A percentile compares a stretch with the other conserved stretches of the same genome.
Evolutionary conservation across 2,888 invertebrate genomes (phyloP).

Genomic region (Heliconius hortense): DNA sequence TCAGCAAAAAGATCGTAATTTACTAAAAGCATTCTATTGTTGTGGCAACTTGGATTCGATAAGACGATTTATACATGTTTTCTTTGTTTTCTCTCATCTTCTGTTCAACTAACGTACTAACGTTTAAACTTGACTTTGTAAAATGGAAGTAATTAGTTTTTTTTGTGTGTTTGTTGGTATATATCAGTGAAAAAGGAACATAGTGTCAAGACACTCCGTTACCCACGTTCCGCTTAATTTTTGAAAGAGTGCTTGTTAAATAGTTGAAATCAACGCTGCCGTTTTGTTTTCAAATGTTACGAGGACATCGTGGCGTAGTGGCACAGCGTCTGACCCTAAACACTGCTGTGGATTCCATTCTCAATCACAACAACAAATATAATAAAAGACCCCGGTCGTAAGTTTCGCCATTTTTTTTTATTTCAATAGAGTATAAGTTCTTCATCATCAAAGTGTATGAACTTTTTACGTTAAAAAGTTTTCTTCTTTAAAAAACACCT

Average conservation of each 20-base stretch:
- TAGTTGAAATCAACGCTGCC: too few species aligned
- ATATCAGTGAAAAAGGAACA: too few species aligned
- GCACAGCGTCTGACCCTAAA: too few species aligned
- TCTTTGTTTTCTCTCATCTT: slow-evolving; percentile 30
- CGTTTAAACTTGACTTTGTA: background rate
- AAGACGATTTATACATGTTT: slow-evolving; percentile 37
- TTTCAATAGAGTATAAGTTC: background rate
- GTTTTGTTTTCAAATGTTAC: too few species aligned
- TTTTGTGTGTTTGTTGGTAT: background rate
- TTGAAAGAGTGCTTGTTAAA: too few species aligned
- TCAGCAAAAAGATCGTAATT: slow-evolving; percentile 49
- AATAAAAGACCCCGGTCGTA: background rate
- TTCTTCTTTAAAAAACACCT: background rate
- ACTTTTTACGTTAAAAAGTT: background rate
- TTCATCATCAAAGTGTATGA: background rate
- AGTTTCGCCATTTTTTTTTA: too few species aligned
- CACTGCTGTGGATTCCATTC: too few species aligned
- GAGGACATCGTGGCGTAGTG: too few species aligned
- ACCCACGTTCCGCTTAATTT: too few species aligned
- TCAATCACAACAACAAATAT: background rate
- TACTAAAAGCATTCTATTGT: slow-evolving; percentile 62
- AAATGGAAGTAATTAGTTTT: background rate
- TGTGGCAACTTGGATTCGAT: slow-evolving; percentile 44
- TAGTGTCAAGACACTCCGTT: too few species aligned
- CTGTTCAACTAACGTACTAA: background rate